These are phyloP conservation scores for Cephus spinipes DNA, from an alignment of 2,888 invertebrate species.

Conservation along the genomic window DNA sequence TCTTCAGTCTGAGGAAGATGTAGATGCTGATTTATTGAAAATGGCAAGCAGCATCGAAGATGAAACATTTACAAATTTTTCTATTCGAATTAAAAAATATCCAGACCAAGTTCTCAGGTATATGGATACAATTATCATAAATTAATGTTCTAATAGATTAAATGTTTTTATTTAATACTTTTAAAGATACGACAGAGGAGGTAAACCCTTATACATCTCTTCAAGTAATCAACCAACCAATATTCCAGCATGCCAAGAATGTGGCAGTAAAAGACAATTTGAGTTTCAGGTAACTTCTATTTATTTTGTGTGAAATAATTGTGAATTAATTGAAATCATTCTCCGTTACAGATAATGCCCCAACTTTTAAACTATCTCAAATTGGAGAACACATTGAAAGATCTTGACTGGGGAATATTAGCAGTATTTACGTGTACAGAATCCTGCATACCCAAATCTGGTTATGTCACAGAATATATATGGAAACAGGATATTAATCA, in stretches of 20 bases:
- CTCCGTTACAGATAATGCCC: slow-evolving; percentile 79
- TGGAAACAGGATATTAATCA: slow-evolving; percentile 85
- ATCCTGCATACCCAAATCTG: slow-evolving; percentile 76
- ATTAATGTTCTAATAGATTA: background rate
- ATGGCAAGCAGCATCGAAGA: slow-evolving; percentile 78
- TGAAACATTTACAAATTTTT: slow-evolving; percentile 82
- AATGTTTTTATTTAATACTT: background rate
- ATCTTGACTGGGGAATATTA: slow-evolving; percentile 92
- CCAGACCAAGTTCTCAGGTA: slow-evolving; percentile 80
- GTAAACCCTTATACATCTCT: slow-evolving; percentile 88
- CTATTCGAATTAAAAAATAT: slow-evolving; percentile 75
- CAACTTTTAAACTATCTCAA: slow-evolving; percentile 80
- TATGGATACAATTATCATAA: background rate
- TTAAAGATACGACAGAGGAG: slow-evolving; percentile 80
- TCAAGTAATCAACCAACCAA: slow-evolving; percentile 66
- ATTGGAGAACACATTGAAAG: slow-evolving; percentile 72
- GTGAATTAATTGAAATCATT: background rate
- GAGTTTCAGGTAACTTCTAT: slow-evolving; percentile 82
- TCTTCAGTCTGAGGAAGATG: slow-evolving; percentile 69
- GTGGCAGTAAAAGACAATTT: slow-evolving; percentile 82
- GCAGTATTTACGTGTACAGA: slow-evolving; percentile 86
- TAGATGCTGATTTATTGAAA: slow-evolving; percentile 78
- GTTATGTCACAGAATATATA: slow-evolving; percentile 82
- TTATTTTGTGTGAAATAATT: background rate
- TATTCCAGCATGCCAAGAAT: slow-evolving; percentile 81